Conservation (phyloP, 2,113 vertebrate species). For the Silurus meridionalis region DNA sequence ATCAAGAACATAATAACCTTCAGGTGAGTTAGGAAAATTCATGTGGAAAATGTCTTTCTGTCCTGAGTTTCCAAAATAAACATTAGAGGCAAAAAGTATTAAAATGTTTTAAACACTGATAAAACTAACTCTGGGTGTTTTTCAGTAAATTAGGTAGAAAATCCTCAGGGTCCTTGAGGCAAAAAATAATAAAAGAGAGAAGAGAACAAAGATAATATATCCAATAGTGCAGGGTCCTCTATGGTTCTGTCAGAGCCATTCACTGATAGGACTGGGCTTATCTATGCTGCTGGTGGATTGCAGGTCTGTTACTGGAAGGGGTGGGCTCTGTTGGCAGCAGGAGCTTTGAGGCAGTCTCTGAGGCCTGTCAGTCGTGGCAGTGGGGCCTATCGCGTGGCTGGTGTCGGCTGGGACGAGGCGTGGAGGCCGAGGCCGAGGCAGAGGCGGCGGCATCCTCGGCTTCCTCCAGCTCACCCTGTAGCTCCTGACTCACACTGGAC, state of each 20-base stretch:
- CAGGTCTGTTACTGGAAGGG: conserved; percentile 40
- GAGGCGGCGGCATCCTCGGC: conserved; percentile 88
- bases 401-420: conserved; percentile 81
- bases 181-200: neutral
- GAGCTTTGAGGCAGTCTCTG: conserved; percentile 31
- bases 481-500: conserved; percentile 96
- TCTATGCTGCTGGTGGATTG: conserved; percentile 46
- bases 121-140: conserved; percentile 11
- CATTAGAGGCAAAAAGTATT: conserved; percentile 53
- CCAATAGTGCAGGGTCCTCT: neutral
- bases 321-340: conserved; percentile 42
- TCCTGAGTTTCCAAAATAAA: conserved; percentile 74
- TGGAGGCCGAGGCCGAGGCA: conserved; percentile 67
- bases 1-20: conserved; percentile 37
- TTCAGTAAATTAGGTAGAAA: conserved; percentile 28
- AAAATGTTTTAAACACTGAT: conserved; percentile 40
- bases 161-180: conserved; percentile 13
- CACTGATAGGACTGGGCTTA: conserved; percentile 20
- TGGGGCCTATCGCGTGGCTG: conserved; percentile 81
- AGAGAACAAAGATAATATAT: neutral
- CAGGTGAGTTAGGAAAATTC: conserved; percentile 52
- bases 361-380: conserved; percentile 33
- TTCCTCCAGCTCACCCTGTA: conserved; percentile 91
- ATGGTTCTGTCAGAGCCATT: neutral
- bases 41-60: conserved; percentile 52